Percentiles rank a stretch among this genome's conserved stretches.
These are phyloP conservation scores for Prunella himalayana DNA, from an alignment of 2,113 vertebrate species.

Conservation along the genomic window DNA sequence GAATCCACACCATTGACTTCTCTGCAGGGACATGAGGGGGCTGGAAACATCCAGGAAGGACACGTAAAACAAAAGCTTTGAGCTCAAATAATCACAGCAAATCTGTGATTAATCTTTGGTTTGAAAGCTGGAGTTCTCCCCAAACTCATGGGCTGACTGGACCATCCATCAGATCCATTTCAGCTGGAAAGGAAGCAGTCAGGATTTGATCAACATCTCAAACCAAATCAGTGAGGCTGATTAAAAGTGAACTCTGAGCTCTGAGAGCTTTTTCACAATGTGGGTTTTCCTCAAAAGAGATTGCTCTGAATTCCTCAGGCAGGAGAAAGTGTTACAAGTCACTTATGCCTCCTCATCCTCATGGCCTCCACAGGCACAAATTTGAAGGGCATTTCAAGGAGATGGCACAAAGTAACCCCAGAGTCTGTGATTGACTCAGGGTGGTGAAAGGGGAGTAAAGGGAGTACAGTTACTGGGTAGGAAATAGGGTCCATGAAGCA, in stretches of 20 bases:
- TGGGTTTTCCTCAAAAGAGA: neutral
- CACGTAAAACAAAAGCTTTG: neutral
- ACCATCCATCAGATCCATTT: neutral
- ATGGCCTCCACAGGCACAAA: neutral
- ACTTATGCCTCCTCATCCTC: neutral
- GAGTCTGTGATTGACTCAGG: neutral
- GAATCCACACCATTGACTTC: neutral
- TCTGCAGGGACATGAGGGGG: neutral
- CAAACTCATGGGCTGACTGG: neutral
- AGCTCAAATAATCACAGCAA: neutral
- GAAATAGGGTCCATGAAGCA: constrained; percentile 9
- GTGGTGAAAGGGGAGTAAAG: neutral
- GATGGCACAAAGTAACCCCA: neutral
- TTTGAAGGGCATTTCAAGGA: constrained; percentile 4
- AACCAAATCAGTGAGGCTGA: neutral
- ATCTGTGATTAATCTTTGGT: neutral
- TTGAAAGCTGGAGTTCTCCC: neutral
- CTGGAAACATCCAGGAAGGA: neutral
- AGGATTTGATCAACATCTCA: neutral
- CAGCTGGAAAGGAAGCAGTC: neutral
- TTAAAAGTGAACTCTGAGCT: neutral
- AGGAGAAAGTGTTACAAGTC: neutral
- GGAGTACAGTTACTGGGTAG: neutral
- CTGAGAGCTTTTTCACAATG: neutral
- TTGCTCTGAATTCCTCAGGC: neutral